Evolutionary conservation across 2,113 vertebrate genomes (phyloP).

Genomic region (Leiothrix lutea): DNA sequence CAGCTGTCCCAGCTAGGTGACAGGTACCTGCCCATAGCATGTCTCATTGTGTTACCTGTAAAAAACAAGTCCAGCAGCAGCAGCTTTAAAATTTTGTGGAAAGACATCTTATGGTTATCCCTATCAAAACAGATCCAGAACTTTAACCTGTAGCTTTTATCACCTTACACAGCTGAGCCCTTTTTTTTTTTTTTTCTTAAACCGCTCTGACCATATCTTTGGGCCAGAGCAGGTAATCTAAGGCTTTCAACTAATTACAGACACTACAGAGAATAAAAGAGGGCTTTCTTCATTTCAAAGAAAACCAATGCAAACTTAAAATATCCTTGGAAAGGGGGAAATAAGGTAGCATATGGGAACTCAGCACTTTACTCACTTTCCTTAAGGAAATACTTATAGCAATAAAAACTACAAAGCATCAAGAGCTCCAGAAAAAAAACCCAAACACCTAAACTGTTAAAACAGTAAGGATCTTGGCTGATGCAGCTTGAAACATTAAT

Average conservation of each 20-base stretch:
- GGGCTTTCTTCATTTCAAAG: not conserved
- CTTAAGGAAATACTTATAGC: not conserved
- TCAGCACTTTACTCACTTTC: not conserved
- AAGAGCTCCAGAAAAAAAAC: not conserved
- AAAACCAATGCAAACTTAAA: not conserved
- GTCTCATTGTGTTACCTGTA: not conserved
- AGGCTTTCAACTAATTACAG: not conserved
- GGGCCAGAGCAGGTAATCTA: not conserved
- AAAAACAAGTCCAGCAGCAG: not conserved
- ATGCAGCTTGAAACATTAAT: not conserved
- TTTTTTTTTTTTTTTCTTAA: not conserved
- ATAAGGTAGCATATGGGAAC: not conserved
- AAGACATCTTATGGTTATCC: not conserved
- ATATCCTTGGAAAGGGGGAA: not conserved
- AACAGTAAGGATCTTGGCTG: not conserved
- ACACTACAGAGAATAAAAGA: not conserved
- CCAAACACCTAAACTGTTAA: not conserved
- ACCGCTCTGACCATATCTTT: not conserved
- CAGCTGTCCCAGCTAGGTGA: not conserved
- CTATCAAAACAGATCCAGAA: not conserved
- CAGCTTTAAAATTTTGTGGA: not conserved
- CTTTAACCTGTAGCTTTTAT: not conserved
- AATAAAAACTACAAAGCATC: not conserved
- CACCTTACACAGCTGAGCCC: not conserved
- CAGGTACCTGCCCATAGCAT: not conserved